These are phyloP conservation scores for Nesospiza acunhae DNA, from an alignment of 2,113 vertebrate species.

Conservation along the genomic window DNA sequence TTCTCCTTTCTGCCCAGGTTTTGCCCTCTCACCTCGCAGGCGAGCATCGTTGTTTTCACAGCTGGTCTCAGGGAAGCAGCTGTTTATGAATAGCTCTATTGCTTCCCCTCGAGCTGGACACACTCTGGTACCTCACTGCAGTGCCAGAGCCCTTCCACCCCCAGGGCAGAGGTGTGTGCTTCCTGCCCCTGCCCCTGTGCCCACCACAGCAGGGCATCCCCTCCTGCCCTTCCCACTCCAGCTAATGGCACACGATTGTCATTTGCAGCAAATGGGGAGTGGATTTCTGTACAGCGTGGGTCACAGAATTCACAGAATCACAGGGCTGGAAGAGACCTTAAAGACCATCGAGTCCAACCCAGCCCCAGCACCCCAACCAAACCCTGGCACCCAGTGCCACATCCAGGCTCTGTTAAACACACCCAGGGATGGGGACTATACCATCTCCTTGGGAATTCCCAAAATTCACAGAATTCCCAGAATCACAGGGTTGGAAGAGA, in stretches of 20 bases:
- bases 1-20: slow-evolving; percentile 48
- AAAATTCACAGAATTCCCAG: neutral
- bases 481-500: too few relatives aligned
- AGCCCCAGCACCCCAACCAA: neutral
- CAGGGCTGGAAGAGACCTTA: neutral
- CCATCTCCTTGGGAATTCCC: too few relatives aligned
- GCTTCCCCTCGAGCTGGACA: neutral
- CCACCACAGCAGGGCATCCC: neutral
- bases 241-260: neutral
- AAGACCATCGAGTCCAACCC: neutral
- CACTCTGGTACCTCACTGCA: neutral
- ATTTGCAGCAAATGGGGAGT: neutral
- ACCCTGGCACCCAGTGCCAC: neutral
- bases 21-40: slow-evolving; percentile 12
- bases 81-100: slow-evolving; percentile 41
- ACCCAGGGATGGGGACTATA: neutral
- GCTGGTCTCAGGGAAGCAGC: slow-evolving; percentile 46
- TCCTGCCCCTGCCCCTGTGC: neutral
- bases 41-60: slow-evolving; percentile 62
- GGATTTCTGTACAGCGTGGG: neutral
- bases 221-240: neutral
- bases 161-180: neutral
- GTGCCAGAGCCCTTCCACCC: neutral
- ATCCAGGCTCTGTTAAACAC: neutral
- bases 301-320: neutral